Base-by-base conservation (phyloP, 2,797 vertebrate species). In the Channallabes apus region DNA sequence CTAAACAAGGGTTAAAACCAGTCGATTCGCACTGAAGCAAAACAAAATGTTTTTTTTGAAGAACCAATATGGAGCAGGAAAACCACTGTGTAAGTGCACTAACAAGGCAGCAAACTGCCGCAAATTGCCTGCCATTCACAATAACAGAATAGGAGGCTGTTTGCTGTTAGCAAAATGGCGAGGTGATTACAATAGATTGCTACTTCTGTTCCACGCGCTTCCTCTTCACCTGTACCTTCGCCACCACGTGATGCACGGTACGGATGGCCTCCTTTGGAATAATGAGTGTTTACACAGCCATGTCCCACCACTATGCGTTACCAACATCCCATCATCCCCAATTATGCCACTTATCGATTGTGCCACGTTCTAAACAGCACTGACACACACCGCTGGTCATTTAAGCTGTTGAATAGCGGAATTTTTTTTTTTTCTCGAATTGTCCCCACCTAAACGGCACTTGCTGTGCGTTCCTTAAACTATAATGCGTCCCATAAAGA, bases 201-300 rank as follows among this genome's bases (percentile, higher is more conserved):
- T 84, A 87, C 84, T 89, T 83, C 86, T 88, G 86, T 89, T 85
- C 84, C 86, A 67, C 35, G 29, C 85, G 88, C 88, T 88, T 91
- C 90, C 86, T 87, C 89, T 93, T 90, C 91, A 91, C 90, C 91
- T 94, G 91, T 91, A 93, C 89, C 78, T 86, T 90, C 62, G 22
- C 86, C 86, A 89, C 89, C 87, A 84, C 81, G 86, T 87, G 86
- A 80, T 85, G 51, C 51, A 62, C 79, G 59, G 67, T 38, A 38
- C 86, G 91, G 85, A 93, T 86, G 93, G 88, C 91, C 92, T 91
- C 90, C 88, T 92, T 88, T 90, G 89, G 88, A 88, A 89, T 90
- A 93, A 94, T 94, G 90, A 92, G 91, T 90, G 91, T 94, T 94
- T 93, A 93, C 90, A 88, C 89, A 93, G 91, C 91, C 85, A 89